A percentile compares a stretch with the other conserved stretches of the same genome.
phyloP scores from a whole-genome alignment of 1,140 invertebrate species.

The Microplitis mediator region DNA sequence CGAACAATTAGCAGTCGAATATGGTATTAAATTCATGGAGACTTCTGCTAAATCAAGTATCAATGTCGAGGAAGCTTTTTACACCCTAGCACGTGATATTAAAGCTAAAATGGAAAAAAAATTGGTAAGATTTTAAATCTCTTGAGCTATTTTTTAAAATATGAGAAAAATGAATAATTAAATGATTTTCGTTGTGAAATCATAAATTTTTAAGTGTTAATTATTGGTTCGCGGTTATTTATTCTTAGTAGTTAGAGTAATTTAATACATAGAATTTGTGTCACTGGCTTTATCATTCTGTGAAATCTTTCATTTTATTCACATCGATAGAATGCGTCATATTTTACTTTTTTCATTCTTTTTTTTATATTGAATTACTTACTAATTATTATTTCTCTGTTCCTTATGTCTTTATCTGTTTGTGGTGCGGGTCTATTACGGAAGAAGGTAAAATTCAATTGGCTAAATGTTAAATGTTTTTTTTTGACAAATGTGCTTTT shows the following conservation, averaged over 20 bases:
- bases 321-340: conserved; percentile 28
- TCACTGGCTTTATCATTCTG: background rate
- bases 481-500: background rate
- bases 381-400: conserved; percentile 59
- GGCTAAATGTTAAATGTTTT: conserved; percentile 25
- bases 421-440: conserved; percentile 58
- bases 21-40: conserved; percentile 93
- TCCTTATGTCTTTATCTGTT: conserved; percentile 59
- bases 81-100: conserved; percentile 90
- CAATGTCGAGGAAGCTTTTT: conserved; percentile 91
- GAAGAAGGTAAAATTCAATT: conserved; percentile 62
- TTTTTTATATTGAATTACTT: conserved; percentile 1
- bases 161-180: background rate
- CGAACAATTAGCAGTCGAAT: conserved; percentile 80
- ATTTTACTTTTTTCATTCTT: background rate
- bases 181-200: background rate
- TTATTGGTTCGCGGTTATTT: background rate
- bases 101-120: conserved; percentile 96
- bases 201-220: background rate
- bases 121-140: conserved; percentile 69
- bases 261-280: background rate
- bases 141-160: too few species aligned
- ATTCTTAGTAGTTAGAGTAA: background rate
- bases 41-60: conserved; percentile 90
- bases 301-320: background rate